phyloP scores from a whole-genome alignment of 2,113 vertebrate genomes.

The Corydoras sp. region DNA sequence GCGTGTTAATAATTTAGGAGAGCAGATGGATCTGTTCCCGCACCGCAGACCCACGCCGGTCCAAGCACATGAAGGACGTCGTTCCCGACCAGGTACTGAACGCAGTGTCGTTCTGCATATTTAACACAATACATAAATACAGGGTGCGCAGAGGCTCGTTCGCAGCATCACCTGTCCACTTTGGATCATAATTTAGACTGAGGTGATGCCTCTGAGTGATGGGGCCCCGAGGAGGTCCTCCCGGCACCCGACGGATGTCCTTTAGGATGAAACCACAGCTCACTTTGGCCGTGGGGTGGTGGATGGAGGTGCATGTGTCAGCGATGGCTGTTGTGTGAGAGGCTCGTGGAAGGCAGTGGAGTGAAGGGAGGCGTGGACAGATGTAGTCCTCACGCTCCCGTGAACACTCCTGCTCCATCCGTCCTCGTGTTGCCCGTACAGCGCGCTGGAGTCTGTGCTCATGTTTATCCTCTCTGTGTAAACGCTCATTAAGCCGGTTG shows the following conservation, averaged over 20 bases:
- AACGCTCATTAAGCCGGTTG: conserved; percentile 57
- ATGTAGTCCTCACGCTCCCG: conserved; percentile 22
- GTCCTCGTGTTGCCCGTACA: conserved; percentile 16
- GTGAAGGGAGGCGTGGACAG: conserved; percentile 6
- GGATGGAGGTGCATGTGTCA: neutral
- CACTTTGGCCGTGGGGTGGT: too few relatives aligned
- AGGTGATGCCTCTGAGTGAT: neutral
- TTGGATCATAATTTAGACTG: too few relatives aligned
- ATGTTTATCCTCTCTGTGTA: conserved; percentile 48
- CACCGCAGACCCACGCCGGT: conserved; percentile 27
- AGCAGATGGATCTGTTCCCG: conserved; percentile 64
- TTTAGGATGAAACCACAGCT: too few relatives aligned
- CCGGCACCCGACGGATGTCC: neutral
- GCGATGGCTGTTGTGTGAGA: neutral
- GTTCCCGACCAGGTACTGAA: conserved; percentile 8
- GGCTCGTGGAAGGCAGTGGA: neutral
- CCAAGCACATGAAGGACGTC: conserved; percentile 4
- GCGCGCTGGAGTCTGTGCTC: conserved; percentile 29
- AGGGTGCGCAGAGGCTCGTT: too few relatives aligned
- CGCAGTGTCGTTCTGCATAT: neutral
- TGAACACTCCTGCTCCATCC: neutral
- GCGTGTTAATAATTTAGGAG: conserved; percentile 70
- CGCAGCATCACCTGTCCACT: too few relatives aligned
- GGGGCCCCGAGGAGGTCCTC: neutral
- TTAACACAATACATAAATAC: too few relatives aligned